Evolutionary conservation across 2,797 vertebrate species (phyloP).

Genomic region (Okamejei kenojei): DNA sequence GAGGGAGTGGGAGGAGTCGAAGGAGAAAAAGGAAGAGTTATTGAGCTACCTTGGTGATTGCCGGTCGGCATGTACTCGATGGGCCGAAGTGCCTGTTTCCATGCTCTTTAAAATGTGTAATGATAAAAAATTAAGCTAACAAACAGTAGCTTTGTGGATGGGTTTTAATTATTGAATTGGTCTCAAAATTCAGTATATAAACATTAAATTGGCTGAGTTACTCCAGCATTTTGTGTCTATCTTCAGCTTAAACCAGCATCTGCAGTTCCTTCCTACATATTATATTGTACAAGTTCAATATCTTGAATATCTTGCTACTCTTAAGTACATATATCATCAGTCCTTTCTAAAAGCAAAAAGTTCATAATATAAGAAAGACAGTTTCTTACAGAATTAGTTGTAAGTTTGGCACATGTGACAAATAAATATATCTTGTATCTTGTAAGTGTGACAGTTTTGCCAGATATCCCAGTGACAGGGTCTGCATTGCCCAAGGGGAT

Average conservation of each 20-base stretch:
- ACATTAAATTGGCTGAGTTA: not conserved
- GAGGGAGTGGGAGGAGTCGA: too few relatives aligned
- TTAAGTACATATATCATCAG: not conserved
- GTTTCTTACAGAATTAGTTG: not conserved
- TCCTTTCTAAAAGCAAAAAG: not conserved
- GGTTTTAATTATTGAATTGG: not conserved
- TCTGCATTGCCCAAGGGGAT: not conserved
- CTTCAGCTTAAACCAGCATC: too few relatives aligned
- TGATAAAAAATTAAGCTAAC: too few relatives aligned
- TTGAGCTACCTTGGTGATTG: too few relatives aligned
- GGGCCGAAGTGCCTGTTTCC: too few relatives aligned
- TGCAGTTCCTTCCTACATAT: not conserved
- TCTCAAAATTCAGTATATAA: not conserved
- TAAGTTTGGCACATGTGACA: too few relatives aligned
- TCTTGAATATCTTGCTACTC: not conserved
- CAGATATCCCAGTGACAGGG: not conserved
- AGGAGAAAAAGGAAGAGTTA: too few relatives aligned
- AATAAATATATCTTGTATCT: too few relatives aligned
- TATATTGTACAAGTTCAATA: not conserved
- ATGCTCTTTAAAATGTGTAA: too few relatives aligned
- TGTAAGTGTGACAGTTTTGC: not conserved
- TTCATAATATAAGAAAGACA: not conserved
- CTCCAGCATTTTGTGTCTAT: too few relatives aligned
- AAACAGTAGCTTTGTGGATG: not conserved
- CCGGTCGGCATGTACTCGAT: too few relatives aligned